Percentiles rank a stretch among this genome's conserved stretches.
These are phyloP conservation scores for Pseudomyrmex cubaensis DNA, from an alignment of 1,140 invertebrate genomes.

Conservation along the genomic window DNA sequence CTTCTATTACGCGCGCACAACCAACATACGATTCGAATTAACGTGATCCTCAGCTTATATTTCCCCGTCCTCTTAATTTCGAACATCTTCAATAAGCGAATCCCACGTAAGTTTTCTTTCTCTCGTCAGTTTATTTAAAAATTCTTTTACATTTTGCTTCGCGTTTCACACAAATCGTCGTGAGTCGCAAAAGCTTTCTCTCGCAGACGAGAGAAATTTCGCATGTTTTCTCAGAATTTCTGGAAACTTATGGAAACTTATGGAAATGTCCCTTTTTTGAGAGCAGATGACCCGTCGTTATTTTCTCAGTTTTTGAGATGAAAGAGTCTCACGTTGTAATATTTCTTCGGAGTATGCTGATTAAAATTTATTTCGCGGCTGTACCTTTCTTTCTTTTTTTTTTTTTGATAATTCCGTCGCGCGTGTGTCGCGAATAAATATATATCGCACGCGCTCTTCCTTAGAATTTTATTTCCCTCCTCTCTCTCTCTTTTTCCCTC, in stretches of 20 bases:
- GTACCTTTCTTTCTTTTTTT: no score
- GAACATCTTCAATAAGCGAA: no score
- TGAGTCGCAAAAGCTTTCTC: no score
- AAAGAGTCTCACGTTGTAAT: background rate
- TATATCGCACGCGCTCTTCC: conserved; percentile 55
- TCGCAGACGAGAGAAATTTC: background rate
- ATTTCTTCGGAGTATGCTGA: background rate
- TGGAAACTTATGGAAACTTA: background rate
- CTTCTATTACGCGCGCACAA: no score
- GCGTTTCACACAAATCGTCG: no score
- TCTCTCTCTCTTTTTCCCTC: background rate
- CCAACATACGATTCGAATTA: no score
- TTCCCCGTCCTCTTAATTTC: no score
- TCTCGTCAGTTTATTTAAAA: background rate
- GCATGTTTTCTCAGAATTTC: background rate
- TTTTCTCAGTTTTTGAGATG: background rate
- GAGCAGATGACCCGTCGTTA: background rate
- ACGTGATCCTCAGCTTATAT: no score
- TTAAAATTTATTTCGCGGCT: conserved; percentile 5
- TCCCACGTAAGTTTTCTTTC: background rate
- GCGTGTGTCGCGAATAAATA: conserved; percentile 8
- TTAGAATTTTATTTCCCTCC: conserved; percentile 43
- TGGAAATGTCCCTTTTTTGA: background rate
- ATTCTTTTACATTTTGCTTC: background rate
- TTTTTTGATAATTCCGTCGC: conserved; percentile 23